These are phyloP conservation scores for Leptodactylus fallax DNA, from an alignment of 2,797 vertebrate genomes.

Conservation along the genomic window DNA sequence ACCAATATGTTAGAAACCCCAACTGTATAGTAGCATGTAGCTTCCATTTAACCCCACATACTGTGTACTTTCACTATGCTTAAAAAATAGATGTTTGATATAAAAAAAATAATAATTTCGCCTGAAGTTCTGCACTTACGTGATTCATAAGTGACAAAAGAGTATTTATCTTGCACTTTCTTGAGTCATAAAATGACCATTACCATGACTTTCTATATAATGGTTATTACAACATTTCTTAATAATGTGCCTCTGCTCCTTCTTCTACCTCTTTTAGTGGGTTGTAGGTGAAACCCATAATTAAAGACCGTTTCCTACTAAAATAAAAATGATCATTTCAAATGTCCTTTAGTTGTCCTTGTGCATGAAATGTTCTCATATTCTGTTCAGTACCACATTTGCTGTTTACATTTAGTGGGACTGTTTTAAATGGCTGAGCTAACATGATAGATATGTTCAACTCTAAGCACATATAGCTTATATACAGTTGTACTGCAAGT, in stretches of 20 bases:
- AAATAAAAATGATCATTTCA: background rate
- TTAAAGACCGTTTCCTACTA: background rate
- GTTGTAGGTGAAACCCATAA: background rate
- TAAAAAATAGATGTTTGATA: background rate
- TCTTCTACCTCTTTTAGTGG: background rate
- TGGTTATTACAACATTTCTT: background rate
- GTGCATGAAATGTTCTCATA: background rate
- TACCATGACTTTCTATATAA: background rate
- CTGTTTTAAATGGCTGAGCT: too few species aligned
- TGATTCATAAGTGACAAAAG: background rate
- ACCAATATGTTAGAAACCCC: too few species aligned
- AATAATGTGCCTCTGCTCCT: background rate
- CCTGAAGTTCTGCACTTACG: background rate
- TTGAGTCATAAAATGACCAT: background rate
- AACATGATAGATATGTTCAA: too few species aligned
- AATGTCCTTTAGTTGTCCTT: background rate
- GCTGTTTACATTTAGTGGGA: too few species aligned
- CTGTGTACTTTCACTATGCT: background rate
- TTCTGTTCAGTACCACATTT: background rate
- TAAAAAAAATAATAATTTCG: background rate
- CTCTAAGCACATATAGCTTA: too few species aligned
- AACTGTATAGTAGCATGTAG: too few species aligned
- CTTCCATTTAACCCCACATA: background rate
- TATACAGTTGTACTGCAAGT: too few species aligned
- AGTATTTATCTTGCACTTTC: background rate